Evolutionary conservation across 2,888 invertebrate genomes (phyloP), one percentile per base, ranked within the genome.

Genomic region (Margaritifera margaritifera): DNA sequence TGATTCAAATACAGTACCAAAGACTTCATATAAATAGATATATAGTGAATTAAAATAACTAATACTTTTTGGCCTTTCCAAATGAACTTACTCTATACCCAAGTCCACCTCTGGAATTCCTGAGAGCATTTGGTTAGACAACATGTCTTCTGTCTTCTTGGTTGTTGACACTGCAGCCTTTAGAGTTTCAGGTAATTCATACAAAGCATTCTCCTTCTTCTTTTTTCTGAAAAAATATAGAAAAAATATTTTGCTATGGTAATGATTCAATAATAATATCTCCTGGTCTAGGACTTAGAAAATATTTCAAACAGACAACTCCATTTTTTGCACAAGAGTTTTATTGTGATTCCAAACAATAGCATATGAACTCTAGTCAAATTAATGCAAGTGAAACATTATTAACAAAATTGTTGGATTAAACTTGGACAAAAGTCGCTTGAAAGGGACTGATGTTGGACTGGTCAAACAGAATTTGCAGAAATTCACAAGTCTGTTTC

Each of bases 21-120:
- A 42, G 42, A 42, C 11, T 42, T 42, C 42, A 11, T 11, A 42
- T 42, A 42, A 42, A 42, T 42, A 42, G 42, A 42, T 42, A 1
- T 11, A 8, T 42, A 42, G 42, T 42, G 42, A 42, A 42, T 42
- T 42, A 42, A 8, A 42, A 42, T 42, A 11, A 42, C 42, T 42
- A 42, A 42, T 42, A 42, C 42, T 42, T 42, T 8, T 42, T 42
- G 6, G 31, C 31, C 8, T 42, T 42, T 42, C 11, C 8, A 42
- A 42, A 42, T 42, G 22, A n/a, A 74, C 92, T 90, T 88, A 93
- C 93, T 98, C 97, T 82, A 99, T 98, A n/a, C 99, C 99, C 65
- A 99, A 92, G 91, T 99, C 99, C 0, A 99, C 96, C 92, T 99
- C 99, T 0, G 99, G 99, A 79, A 99, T 99, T 54, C 99, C 99